phyloP scores from a whole-genome alignment of 2,113 vertebrate genomes.

The Chunga burmeisteri region DNA sequence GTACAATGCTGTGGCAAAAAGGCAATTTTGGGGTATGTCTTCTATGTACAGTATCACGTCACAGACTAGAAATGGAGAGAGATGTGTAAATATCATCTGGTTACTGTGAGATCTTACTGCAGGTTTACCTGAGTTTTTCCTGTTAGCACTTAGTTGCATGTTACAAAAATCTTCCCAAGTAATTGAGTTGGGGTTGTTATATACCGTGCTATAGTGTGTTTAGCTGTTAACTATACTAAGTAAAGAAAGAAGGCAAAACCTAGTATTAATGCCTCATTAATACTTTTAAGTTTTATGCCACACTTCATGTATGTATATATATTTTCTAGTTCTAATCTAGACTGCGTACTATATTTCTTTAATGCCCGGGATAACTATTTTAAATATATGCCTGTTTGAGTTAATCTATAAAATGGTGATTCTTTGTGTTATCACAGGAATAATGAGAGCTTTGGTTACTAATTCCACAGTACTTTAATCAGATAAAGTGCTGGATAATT shows the following conservation, averaged over 20 bases:
- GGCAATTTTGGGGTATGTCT: neutral
- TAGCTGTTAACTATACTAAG: neutral
- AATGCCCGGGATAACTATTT: neutral
- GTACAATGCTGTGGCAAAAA: neutral
- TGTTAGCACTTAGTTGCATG: neutral
- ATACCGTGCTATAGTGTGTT: neutral
- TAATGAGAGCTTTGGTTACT: constrained; percentile 27
- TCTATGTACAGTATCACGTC: neutral
- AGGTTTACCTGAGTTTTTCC: neutral
- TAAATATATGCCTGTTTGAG: neutral
- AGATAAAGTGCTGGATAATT: constrained; percentile 24
- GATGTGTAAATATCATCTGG: fast-evolving
- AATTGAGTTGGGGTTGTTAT: neutral
- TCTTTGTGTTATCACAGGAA: neutral
- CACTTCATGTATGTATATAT: neutral
- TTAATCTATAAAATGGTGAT: neutral
- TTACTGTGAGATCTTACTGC: neutral
- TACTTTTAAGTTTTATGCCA: neutral
- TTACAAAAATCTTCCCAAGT: neutral
- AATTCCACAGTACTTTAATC: constrained; percentile 31
- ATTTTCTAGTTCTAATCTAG: neutral
- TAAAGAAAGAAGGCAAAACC: neutral
- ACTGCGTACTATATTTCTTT: neutral
- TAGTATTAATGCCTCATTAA: neutral
- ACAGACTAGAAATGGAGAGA: neutral